Evolutionary conservation across 2,113 vertebrate genomes (phyloP), one percentile per base, ranked within the genome.

Genomic region (Aegithalos caudatus): DNA sequence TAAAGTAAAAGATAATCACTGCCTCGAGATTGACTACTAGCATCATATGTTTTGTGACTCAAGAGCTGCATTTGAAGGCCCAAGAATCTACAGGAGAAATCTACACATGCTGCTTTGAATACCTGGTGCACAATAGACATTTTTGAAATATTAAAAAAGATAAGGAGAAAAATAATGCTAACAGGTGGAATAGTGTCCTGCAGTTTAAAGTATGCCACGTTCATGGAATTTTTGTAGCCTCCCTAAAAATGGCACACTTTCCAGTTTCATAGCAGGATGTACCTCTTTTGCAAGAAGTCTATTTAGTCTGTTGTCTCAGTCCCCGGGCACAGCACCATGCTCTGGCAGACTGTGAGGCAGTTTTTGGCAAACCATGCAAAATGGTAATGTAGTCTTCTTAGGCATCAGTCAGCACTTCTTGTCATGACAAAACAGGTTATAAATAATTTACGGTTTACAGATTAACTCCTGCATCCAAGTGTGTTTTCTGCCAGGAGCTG

Each of bases 1-100:
- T 50, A 11, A 71, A 90, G 16, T 78, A 58, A 70, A 95, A 88
- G 18, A 53, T 76, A 94, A 83, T 88, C 53, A 15, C 45, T 91
- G 4, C 37, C 28, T 70, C n/a, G 57, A 76, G 91, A 69, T 22
- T 40, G 25, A 35, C 37, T 82, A 12, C 48, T 87, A 54, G 9
- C 15, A 38, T 50, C 20, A 12, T 53, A 35, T 21, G 22, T 65
- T 87, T 87, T 78, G 33, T 70, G 45, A 88, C 15, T 89, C 31
- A 78, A 51, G 50, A 82, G 33, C 70, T 93, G 58, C 57, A 66
- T 80, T 82, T 96, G 67, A 73, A 92, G 40, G 20, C 37, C 29
- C 38, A 48, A 27, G 14, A 74, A 58, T 80, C 69, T 24, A 47
- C 65, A 37, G 57, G 24, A 77, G 48, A 65, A 87, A 42, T 56